Percentiles rank a stretch among this genome's conserved stretches.
These are phyloP conservation scores for Enteromius unitaeniatus DNA, from an alignment of 2,797 vertebrate species.

Conservation along the genomic window DNA sequence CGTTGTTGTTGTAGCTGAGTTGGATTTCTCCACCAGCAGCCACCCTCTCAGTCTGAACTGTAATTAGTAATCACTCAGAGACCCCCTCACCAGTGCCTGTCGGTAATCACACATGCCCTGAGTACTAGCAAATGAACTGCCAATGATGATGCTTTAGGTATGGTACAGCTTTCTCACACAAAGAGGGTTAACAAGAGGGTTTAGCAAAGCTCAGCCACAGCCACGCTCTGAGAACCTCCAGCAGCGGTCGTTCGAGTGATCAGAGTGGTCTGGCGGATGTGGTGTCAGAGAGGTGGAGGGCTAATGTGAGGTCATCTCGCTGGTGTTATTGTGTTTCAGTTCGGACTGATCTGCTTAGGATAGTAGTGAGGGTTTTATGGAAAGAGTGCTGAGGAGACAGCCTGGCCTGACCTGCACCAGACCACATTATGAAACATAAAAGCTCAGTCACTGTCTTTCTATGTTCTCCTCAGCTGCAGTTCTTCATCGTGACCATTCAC, in stretches of 20 bases:
- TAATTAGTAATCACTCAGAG: constrained; percentile 81
- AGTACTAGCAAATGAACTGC: constrained; percentile 61
- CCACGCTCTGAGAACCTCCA: constrained; percentile 2
- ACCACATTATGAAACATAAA: no score
- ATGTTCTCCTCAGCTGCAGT: constrained; percentile 70
- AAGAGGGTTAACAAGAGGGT: constrained; percentile 78
- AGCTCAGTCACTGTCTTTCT: neutral
- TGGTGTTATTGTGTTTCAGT: constrained; percentile 46
- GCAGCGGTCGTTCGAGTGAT: constrained; percentile 9
- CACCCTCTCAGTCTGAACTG: constrained; percentile 63
- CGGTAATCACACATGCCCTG: constrained; percentile 66
- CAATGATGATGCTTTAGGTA: constrained; percentile 72
- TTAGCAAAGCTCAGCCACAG: constrained; percentile 64
- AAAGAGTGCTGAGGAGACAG: constrained; percentile 26
- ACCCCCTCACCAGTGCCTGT: constrained; percentile 62
- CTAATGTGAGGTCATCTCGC: constrained; percentile 30
- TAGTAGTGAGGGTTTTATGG: constrained; percentile 40
- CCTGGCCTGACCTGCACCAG: neutral
- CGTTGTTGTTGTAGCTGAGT: neutral
- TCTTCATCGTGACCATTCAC: constrained; percentile 70
- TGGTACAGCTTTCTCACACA: constrained; percentile 71
- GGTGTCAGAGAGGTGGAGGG: constrained; percentile 44
- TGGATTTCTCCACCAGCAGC: constrained; percentile 36
- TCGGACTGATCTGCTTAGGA: constrained; percentile 62
- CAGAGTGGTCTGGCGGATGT: constrained; percentile 17